Conservation (phyloP, 2,113 vertebrate genomes). For the Erythrocercus mccallii region DNA sequence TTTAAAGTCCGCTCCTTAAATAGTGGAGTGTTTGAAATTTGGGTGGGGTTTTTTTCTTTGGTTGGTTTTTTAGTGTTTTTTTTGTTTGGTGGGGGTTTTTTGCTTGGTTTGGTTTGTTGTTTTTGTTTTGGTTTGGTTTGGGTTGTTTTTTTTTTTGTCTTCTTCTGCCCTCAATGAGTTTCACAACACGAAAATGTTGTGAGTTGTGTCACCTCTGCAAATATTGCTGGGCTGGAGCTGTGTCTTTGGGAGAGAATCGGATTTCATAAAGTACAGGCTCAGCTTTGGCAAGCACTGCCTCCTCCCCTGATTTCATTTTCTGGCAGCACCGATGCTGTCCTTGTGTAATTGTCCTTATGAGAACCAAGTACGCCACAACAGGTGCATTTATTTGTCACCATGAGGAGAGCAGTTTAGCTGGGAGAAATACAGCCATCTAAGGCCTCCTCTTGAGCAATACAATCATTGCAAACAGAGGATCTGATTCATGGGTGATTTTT, state of each 20-base stretch:
- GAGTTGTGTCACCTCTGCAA: conserved; percentile 24
- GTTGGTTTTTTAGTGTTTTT: too few relatives aligned
- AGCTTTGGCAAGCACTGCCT: conserved; percentile 5
- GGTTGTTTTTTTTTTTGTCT: not conserved
- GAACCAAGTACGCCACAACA: not conserved
- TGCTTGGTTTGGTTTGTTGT: too few relatives aligned
- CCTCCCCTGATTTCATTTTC: conserved; percentile 43
- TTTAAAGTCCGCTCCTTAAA: not conserved
- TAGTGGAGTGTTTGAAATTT: not conserved
- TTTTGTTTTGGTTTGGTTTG: not conserved
- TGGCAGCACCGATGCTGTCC: conserved; percentile 18
- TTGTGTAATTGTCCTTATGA: conserved; percentile 40
- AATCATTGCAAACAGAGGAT: not conserved
- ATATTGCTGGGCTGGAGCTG: not conserved
- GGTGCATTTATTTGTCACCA: not conserved
- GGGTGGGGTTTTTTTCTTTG: not conserved
- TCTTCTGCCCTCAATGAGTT: not conserved
- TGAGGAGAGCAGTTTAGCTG: not conserved
- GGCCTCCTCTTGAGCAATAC: not conserved
- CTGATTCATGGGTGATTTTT: not conserved
- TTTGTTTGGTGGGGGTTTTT: too few relatives aligned
- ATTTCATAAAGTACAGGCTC: conserved; percentile 27
- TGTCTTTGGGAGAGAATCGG: conserved; percentile 8
- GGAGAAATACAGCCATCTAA: not conserved
- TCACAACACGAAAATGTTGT: fast-evolving